Percentiles rank a stretch among this genome's conserved stretches.
These are phyloP conservation scores for Misgurnus anguillicaudatus DNA, from an alignment of 2,113 vertebrate species.

Conservation along the genomic window DNA sequence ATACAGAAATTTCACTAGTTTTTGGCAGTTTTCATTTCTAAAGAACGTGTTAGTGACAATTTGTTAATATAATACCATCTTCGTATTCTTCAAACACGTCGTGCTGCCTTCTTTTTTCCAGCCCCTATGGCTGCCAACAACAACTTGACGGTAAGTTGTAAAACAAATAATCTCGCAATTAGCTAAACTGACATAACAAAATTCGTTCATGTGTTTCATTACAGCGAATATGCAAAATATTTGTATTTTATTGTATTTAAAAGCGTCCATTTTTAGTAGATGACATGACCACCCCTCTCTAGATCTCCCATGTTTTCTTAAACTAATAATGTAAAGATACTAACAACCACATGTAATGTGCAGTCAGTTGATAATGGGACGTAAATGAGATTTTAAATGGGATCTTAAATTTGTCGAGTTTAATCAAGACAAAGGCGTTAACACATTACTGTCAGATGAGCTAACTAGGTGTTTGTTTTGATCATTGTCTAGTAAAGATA, in stretches of 20 bases:
- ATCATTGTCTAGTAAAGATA: neutral
- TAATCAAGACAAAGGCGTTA: neutral
- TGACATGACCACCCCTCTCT: neutral
- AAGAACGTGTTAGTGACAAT: slow-evolving; percentile 14
- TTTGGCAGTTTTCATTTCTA: neutral
- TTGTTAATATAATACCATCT: slow-evolving; percentile 1
- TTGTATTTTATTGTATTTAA: neutral
- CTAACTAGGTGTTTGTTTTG: neutral
- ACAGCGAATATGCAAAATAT: neutral
- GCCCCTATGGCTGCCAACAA: slow-evolving; percentile 78
- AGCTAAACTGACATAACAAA: neutral
- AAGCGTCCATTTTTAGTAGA: neutral
- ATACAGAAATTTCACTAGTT: neutral
- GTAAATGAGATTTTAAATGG: neutral
- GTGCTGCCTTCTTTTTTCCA: slow-evolving; percentile 47
- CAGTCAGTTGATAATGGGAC: neutral
- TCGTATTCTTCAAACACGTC: slow-evolving; percentile 35
- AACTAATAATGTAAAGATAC: neutral
- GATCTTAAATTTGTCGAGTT: neutral
- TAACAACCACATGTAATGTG: too few species aligned
- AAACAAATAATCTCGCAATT: slow-evolving; percentile 19
- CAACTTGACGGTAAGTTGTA: slow-evolving; percentile 78
- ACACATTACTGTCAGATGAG: neutral
- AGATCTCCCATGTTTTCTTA: neutral
- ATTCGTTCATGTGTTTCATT: neutral